Conservation (phyloP, 30 jellyfish, hydroid and myxozoan species). For the Aurelia sp. region DNA sequence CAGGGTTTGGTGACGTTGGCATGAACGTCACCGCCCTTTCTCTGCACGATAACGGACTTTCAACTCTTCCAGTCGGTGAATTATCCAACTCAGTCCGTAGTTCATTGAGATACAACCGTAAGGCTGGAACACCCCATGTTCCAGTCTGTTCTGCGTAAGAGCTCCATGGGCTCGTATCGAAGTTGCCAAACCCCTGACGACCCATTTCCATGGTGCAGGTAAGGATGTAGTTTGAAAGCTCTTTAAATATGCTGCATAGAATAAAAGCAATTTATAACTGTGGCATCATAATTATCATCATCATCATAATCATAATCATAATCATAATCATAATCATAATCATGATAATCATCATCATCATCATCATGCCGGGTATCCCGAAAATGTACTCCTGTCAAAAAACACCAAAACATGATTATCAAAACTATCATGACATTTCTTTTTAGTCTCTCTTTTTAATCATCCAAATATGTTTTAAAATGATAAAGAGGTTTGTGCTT, state of each 20-base stretch:
- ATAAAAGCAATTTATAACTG: background rate
- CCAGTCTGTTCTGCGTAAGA: conserved; percentile 87
- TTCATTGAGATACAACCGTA: conserved; percentile 75
- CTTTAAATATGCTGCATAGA: conserved; percentile 75
- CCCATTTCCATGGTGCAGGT: conserved; percentile 90
- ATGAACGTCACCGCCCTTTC: conserved; percentile 68
- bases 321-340: too few species aligned
- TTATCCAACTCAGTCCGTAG: conserved; percentile 60
- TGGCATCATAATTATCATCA: background rate
- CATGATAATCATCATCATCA: too few species aligned
- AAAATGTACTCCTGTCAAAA: too few species aligned
- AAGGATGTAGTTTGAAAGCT: conserved; percentile 80
- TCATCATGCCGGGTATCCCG: too few species aligned
- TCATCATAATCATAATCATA: too few species aligned
- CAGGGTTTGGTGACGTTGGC: conserved; percentile 35
- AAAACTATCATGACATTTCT: too few species aligned
- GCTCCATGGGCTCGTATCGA: conserved; percentile 98
- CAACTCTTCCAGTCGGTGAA: conserved; percentile 68
- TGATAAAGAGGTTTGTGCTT: too few species aligned
- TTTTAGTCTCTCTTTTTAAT: too few species aligned
- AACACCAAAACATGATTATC: too few species aligned
- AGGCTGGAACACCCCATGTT: conserved; percentile 94
- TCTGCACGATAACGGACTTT: conserved; percentile 56
- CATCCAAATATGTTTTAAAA: too few species aligned
- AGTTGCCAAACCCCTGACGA: conserved; percentile 74